Evolutionary conservation across 2,888 invertebrate species (phyloP), one percentile per base, ranked within the genome.

Genomic region (Antitype chi): DNA sequence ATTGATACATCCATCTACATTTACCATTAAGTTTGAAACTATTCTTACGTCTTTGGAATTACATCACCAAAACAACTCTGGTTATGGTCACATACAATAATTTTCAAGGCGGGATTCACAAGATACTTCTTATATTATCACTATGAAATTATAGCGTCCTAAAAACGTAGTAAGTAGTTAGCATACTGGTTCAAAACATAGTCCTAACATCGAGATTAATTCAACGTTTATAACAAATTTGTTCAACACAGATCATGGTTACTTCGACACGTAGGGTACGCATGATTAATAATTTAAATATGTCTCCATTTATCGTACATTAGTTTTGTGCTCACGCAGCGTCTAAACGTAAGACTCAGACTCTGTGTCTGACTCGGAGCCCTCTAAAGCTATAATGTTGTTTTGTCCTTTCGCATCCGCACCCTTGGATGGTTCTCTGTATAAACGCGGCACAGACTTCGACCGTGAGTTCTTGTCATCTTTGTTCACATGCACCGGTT

Each of bases 401-500:
- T 85, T 88, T 87, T 95, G 93, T 70, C 92, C 92, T 59, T 92
- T 93, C 82, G 93, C 93, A 76, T 96, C 95, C 43, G 90, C 85
- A 74, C 94, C 93, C 81, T 94, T 94, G 28, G 94, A 93, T n/a
- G 94, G 95, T 76, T 96, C 95, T 68, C 95, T 90, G 89, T 96
- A 96, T n/a, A 95, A 86, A 1, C 96, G 95, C 15, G 97, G 96
- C 49, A 96, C 96, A 32, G 97, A 96, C 85, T 96, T 96, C 5
- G 96, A 96, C 47, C 96, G 93, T 1, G 94, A 92, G 63, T 92
- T 91, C 81, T 97, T 97, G 69, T 97, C 97, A 43, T 97, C 97
- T 76, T 97, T 97, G 86, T 96, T 97, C 87, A 97, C 97, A 88
- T 97, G 97, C 47, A 97, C 97, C 1, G 97, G 97, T 75, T 97